Evolutionary conservation across 2,797 vertebrate genomes (phyloP), one percentile per base, ranked within the genome.

Genomic region (Pantherophis alleghaniensis): DNA sequence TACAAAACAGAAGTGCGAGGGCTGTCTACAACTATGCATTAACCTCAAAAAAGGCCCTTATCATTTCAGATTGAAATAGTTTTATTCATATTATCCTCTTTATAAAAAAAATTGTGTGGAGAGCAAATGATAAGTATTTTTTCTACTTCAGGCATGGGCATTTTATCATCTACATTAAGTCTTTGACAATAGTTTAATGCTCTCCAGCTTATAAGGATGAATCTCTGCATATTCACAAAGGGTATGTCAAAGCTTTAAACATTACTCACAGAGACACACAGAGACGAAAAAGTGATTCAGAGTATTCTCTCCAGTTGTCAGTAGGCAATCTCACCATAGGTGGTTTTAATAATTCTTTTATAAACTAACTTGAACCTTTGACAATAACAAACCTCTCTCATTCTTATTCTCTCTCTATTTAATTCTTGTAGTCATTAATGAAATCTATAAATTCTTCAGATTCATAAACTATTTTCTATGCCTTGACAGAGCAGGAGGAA

Each of bases 151-250:
- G 92, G 94, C 59, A 69, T 69, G 93, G 93, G 94, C 95, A 95
- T 97, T 90, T 98, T 97, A 94, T 96, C 96, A 97, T 97, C 93
- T 95, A 53, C 92, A 96, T 97, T 96, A 94, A 96, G 94, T 97
- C 74, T 6, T 95, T 95, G 96, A 94, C 94, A 97, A 96, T 94
- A 94, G 89, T 24, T 47, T 47, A 83, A 83, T 47, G 22, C 37
- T 83, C 20, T 83, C 47, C 74, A 83, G 22, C 9, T 83, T 47
- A 83, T 47, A 83, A 9, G 16, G 37, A 11, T 47, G 37, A 24
- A 47, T 83, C 20, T 10, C 10, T 47, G 74, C 42, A 83, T 83
- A 83, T 47, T 83, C 37, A 83, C 20, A 83, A 83, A 47, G 11
- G 10, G 4, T 83, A 47, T 47, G 20, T 47, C 37, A 24, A 83